Evolutionary conservation across 2,888 invertebrate genomes (phyloP).

Genomic region (Eristalis arbustorum): DNA sequence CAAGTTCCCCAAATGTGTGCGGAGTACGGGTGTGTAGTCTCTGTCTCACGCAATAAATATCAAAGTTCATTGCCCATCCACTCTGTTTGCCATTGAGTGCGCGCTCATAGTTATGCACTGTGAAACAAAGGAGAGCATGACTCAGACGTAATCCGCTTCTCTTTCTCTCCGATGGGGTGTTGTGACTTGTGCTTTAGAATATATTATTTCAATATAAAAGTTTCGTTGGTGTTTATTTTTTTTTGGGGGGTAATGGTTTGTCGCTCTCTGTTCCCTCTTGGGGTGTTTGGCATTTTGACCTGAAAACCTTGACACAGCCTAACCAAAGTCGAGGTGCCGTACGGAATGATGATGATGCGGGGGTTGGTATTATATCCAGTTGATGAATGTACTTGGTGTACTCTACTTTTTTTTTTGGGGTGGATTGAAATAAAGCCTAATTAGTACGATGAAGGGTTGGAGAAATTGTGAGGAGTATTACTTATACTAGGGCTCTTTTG

Average conservation of each 20-base stretch:
- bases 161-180: neutral
- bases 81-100: constrained; percentile 16
- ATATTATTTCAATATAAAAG: neutral
- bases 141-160: constrained; percentile 18
- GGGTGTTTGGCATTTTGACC: constrained; percentile 34
- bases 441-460: neutral
- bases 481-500: neutral
- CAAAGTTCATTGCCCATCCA: constrained; percentile 45
- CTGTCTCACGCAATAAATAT: neutral
- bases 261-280: neutral
- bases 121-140: constrained; percentile 49
- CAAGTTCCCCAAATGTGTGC: neutral
- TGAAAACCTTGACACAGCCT: constrained; percentile 33
- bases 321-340: neutral
- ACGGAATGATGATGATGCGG: neutral
- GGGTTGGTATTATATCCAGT: neutral
- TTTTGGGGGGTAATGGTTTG: neutral
- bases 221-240: neutral
- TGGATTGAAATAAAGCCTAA: neutral
- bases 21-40: neutral
- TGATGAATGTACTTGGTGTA: neutral
- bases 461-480: neutral
- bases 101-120: constrained; percentile 21
- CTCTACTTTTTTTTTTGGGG: neutral
- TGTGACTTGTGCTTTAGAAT: neutral